phyloP scores from a whole-genome alignment of 1,140 invertebrate genomes.

The Scaptomyza montana region DNA sequence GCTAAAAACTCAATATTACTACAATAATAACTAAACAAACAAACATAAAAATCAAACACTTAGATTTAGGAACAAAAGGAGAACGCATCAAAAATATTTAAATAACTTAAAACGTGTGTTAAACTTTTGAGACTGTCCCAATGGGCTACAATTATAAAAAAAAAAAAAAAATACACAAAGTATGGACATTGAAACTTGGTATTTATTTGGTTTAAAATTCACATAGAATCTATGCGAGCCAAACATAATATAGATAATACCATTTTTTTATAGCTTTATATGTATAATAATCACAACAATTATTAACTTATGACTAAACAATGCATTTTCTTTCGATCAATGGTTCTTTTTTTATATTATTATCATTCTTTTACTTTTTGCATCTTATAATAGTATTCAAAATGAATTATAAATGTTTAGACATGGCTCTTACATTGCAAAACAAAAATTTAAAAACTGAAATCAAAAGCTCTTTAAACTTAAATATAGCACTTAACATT shows the following conservation, averaged over 20 bases:
- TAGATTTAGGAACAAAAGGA: slow-evolving; percentile 47
- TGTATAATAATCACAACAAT: slow-evolving; percentile 65
- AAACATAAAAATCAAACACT: slow-evolving; percentile 39
- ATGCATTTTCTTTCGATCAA: slow-evolving; percentile 1
- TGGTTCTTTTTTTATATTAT: not conserved
- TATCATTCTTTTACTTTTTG: too few relatives aligned
- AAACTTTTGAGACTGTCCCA: slow-evolving; percentile 53
- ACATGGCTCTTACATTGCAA: not conserved
- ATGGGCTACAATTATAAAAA: slow-evolving; percentile 22
- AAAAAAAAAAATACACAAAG: not conserved
- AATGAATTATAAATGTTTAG: slow-evolving; percentile 4
- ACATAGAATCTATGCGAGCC: slow-evolving; percentile 3
- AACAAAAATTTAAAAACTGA: slow-evolving; percentile 18
- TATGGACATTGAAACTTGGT: not conserved
- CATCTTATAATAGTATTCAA: not conserved
- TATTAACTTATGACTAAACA: slow-evolving; percentile 10
- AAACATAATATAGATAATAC: slow-evolving; percentile 36
- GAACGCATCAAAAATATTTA: slow-evolving; percentile 27
- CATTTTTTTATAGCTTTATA: slow-evolving; percentile 75
- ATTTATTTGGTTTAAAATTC: slow-evolving; percentile 24
- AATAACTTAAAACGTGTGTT: slow-evolving; percentile 24
- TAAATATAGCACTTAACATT: slow-evolving; percentile 35
- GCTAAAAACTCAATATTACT: slow-evolving; percentile 35
- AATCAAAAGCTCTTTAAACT: slow-evolving; percentile 26
- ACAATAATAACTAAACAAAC: slow-evolving; percentile 24